These are phyloP conservation scores for Gila orcuttii DNA, from an alignment of 2,113 vertebrate species.

Conservation along the genomic window DNA sequence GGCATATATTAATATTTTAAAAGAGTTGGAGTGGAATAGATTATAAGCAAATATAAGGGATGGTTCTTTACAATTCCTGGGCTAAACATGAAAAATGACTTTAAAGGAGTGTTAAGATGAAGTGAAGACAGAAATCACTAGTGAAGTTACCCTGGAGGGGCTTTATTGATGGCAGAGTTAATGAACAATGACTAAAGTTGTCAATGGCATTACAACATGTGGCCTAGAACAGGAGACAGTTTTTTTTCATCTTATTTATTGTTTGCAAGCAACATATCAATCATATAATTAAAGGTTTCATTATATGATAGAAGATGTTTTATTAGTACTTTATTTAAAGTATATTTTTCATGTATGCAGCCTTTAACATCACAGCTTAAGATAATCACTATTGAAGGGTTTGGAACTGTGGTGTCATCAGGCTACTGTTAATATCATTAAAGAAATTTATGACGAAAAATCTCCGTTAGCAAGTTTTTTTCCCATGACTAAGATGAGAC, in stretches of 20 bases:
- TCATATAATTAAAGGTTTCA: too few relatives aligned
- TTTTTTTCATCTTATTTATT: too few relatives aligned
- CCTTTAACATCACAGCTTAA: not conserved
- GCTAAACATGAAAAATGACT: not conserved
- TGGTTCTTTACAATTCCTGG: not conserved
- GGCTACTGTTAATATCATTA: too few relatives aligned
- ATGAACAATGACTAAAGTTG: not conserved
- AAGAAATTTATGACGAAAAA: too few relatives aligned
- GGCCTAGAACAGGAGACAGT: not conserved
- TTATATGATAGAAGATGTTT: too few relatives aligned
- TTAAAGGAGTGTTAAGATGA: not conserved
- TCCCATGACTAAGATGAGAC: too few relatives aligned
- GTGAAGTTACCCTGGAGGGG: not conserved
- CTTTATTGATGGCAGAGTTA: not conserved
- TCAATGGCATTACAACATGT: not conserved
- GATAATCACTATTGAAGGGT: not conserved
- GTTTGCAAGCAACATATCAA: too few relatives aligned
- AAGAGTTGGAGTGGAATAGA: not conserved
- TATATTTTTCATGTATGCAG: not conserved
- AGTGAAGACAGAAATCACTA: slow-evolving; percentile 2
- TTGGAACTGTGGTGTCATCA: not conserved
- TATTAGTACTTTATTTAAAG: not conserved
- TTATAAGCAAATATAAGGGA: not conserved
- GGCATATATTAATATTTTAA: not conserved
- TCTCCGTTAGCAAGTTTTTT: too few relatives aligned